These are phyloP conservation scores for Heteronetta atricapilla DNA, from an alignment of 2,113 vertebrate species.

Conservation along the genomic window DNA sequence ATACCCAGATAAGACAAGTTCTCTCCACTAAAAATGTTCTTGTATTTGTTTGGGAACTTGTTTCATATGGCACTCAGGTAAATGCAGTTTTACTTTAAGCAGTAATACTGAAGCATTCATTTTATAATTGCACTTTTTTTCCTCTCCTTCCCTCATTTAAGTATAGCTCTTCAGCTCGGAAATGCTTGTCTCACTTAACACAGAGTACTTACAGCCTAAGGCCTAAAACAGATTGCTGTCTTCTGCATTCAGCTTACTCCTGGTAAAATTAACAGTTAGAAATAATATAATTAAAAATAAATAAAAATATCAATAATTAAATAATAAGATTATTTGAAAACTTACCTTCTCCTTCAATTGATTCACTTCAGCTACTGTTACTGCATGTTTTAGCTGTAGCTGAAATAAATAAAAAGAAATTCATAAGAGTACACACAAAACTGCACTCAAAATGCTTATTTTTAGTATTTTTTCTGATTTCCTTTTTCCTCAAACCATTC, in stretches of 20 bases:
- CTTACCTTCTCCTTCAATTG: conserved; percentile 87
- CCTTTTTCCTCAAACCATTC: background rate
- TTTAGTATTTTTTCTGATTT: background rate
- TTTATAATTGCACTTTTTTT: background rate
- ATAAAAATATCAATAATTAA: background rate
- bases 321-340: background rate
- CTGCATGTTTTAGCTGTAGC: conserved; percentile 86
- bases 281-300: background rate
- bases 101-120: background rate
- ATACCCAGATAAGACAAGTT: background rate
- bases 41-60: background rate
- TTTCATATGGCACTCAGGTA: background rate
- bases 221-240: background rate
- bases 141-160: background rate
- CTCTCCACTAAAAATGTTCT: background rate
- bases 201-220: rapidly evolving
- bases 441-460: background rate
- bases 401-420: conserved; percentile 43
- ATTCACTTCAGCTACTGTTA: conserved; percentile 83
- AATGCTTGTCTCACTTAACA: background rate
- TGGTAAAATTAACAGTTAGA: background rate
- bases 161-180: background rate
- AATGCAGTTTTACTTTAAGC: background rate
- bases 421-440: background rate
- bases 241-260: background rate